A percentile compares a stretch with the other conserved stretches of the same genome.
These are phyloP conservation scores for Bergia sp. DNA, from an alignment of 92 coral and sea anemone genomes.

Conservation along the genomic window DNA sequence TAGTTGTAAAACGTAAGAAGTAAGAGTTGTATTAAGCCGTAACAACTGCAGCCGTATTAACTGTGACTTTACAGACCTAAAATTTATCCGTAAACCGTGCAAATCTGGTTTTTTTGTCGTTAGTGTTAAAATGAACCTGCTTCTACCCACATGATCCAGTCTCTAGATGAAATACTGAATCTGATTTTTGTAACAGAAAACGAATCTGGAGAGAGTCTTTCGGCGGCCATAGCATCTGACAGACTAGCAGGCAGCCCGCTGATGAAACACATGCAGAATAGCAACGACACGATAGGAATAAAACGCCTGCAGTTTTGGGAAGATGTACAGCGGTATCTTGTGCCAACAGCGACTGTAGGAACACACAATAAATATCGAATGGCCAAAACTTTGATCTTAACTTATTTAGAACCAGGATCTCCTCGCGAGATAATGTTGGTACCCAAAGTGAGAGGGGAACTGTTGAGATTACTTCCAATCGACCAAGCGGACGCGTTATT, in stretches of 20 bases:
- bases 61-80: too few relatives aligned
- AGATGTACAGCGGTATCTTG: slow-evolving; percentile 83
- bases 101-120: too few relatives aligned
- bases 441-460: slow-evolving; percentile 52
- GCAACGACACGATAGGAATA: slow-evolving; percentile 56
- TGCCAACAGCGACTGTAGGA: slow-evolving; percentile 60
- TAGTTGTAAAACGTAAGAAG: too few relatives aligned
- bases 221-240: slow-evolving; percentile 57
- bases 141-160: too few relatives aligned
- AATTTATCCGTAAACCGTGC: too few relatives aligned
- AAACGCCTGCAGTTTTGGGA: slow-evolving; percentile 89
- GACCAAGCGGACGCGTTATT: slow-evolving; percentile 71
- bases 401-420: slow-evolving; percentile 78
- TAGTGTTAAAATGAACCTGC: too few relatives aligned
- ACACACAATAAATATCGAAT: slow-evolving; percentile 70
- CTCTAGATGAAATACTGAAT: too few relatives aligned
- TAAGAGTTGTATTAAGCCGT: too few relatives aligned
- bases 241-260: slow-evolving; percentile 93
- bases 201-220: slow-evolving; percentile 6
- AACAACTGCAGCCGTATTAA: too few relatives aligned
- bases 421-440: slow-evolving; percentile 66
- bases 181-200: neutral
- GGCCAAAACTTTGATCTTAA: slow-evolving; percentile 76
- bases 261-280: slow-evolving; percentile 58
- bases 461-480: slow-evolving; percentile 67